Evolutionary conservation across 2,888 invertebrate genomes (phyloP).

Genomic region (Drosophila ustulata): DNA sequence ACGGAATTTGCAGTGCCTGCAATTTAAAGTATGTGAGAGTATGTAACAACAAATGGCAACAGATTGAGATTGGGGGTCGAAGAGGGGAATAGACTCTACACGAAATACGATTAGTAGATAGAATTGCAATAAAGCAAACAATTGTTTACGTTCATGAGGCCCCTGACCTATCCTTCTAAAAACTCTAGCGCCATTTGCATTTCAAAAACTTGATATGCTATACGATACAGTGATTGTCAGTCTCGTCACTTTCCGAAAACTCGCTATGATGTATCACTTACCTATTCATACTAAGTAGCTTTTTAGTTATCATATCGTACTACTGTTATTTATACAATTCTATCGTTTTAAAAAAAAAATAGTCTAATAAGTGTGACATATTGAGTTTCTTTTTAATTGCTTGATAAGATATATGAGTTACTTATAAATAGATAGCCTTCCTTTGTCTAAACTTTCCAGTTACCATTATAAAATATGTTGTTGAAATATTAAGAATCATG

Average conservation of each 20-base stretch:
- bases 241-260: neutral
- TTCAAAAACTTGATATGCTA: neutral
- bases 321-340: neutral
- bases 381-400: slow-evolving; percentile 11
- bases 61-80: neutral
- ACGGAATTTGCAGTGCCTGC: slow-evolving; percentile 67
- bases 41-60: slow-evolving; percentile 49
- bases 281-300: neutral
- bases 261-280: slow-evolving; percentile 1
- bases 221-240: neutral
- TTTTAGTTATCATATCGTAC: slow-evolving; percentile 1
- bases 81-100: neutral
- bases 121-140: neutral
- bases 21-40: slow-evolving; percentile 61
- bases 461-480: neutral
- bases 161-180: neutral
- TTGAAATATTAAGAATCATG: neutral
- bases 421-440: neutral
- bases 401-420: slow-evolving; percentile 10
- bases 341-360: neutral
- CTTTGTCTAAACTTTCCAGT: neutral
- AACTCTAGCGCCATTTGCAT: neutral
- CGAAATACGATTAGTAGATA: neutral
- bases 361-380: neutral
- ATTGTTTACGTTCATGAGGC: neutral